phyloP scores from a whole-genome alignment of 2,888 invertebrate species.

The Hecatera dysodea region DNA sequence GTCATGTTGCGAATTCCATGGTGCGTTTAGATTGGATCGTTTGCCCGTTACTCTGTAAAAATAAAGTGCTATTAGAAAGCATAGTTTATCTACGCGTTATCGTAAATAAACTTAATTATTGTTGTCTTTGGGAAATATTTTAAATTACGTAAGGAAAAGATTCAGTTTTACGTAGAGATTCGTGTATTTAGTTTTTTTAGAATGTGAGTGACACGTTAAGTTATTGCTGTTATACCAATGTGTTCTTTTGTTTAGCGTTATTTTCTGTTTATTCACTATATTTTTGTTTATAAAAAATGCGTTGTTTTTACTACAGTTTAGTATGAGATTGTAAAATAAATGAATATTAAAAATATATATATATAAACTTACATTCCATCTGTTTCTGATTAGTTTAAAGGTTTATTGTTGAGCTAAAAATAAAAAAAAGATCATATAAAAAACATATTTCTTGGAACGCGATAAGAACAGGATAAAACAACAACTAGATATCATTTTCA shows the following conservation, averaged over 20 bases:
- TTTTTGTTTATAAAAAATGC: too few species aligned
- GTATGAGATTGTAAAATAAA: too few species aligned
- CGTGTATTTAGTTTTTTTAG: too few species aligned
- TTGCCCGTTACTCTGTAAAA: background rate
- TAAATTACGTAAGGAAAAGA: too few species aligned
- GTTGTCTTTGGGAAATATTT: too few species aligned
- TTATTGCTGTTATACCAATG: background rate
- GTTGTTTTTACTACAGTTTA: too few species aligned
- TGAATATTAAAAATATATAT: too few species aligned
- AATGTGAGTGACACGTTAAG: background rate
- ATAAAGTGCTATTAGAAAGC: too few species aligned
- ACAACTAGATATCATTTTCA: constrained; percentile 36
- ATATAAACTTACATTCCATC: background rate
- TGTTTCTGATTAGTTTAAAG: background rate
- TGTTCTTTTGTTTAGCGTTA: background rate
- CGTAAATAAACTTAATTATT: too few species aligned
- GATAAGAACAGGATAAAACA: constrained; percentile 10
- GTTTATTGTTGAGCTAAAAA: background rate
- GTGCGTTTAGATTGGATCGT: constrained; percentile 48
- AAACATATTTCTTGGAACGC: constrained; percentile 18
- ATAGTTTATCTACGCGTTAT: too few species aligned
- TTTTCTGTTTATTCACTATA: too few species aligned
- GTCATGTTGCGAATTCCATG: constrained; percentile 60
- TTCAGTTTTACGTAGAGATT: too few species aligned
- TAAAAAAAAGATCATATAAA: background rate